Evolutionary conservation across 2,888 invertebrate genomes (phyloP).

Genomic region (Lasioglossum figueresi): DNA sequence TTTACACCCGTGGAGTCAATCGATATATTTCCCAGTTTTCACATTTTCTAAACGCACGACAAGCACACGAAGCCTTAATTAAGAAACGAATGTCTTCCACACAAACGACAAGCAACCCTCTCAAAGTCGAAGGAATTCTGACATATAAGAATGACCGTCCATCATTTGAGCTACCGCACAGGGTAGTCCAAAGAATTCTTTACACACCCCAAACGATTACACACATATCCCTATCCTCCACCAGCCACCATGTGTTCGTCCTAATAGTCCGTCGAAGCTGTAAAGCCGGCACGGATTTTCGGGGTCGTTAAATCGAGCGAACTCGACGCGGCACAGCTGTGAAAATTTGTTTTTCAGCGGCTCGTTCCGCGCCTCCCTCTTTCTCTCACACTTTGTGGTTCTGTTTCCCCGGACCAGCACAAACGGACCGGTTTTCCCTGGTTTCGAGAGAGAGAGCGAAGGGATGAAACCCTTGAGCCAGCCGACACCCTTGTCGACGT

Average conservation of each 20-base stretch:
- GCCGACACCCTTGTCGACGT: conserved; percentile 76
- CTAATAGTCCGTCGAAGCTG: conserved; percentile 46
- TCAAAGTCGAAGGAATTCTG: background rate
- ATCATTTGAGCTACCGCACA: background rate
- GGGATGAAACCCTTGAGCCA: conserved; percentile 77
- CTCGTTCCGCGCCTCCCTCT: background rate
- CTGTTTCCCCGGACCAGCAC: conserved; percentile 29
- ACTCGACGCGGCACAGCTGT: conserved; percentile 68
- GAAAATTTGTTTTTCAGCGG: conserved; percentile 65
- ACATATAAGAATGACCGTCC: background rate
- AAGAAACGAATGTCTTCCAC: background rate
- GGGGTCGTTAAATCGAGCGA: conserved; percentile 72
- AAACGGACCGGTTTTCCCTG: conserved; percentile 60
- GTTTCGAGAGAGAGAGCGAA: conserved; percentile 47
- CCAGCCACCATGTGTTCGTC: conserved; percentile 52
- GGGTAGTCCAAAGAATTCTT: background rate
- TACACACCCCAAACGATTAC: background rate
- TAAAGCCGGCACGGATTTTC: conserved; percentile 33
- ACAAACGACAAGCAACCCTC: background rate
- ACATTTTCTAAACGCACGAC: background rate
- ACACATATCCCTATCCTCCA: background rate
- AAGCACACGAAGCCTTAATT: background rate
- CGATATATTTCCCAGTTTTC: background rate
- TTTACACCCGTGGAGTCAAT: too few relatives aligned
- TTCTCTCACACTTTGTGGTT: background rate